Percentiles rank a stretch among this genome's conserved stretches.
These are phyloP conservation scores for Latheticus oryzae DNA, from an alignment of 2,888 invertebrate species.

Conservation along the genomic window DNA sequence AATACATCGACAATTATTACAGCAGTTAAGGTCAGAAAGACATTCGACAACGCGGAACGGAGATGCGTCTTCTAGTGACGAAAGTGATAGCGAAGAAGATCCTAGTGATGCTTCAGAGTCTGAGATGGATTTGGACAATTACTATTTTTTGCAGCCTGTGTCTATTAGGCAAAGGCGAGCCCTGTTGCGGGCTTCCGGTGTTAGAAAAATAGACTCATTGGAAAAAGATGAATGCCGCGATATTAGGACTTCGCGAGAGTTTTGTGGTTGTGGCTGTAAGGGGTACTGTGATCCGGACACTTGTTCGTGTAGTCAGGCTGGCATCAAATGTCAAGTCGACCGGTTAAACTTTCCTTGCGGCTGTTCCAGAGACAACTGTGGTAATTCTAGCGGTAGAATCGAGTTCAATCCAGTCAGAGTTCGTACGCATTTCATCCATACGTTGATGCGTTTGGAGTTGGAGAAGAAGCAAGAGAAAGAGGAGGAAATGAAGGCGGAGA, in stretches of 20 bases:
- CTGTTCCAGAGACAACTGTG: slow-evolving; percentile 93
- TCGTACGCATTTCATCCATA: slow-evolving; percentile 96
- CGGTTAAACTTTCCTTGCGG: slow-evolving; percentile 96
- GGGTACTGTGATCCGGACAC: slow-evolving; percentile 95
- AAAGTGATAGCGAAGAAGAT: slow-evolving; percentile 88
- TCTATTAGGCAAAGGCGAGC: slow-evolving; percentile 91
- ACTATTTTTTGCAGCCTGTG: slow-evolving; percentile 92
- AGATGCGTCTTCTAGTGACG: slow-evolving; percentile 79
- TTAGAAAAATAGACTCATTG: slow-evolving; percentile 90
- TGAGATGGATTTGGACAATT: slow-evolving; percentile 88
- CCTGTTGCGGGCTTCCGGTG: slow-evolving; percentile 90
- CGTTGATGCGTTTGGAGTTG: slow-evolving; percentile 90
- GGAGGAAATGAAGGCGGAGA: slow-evolving; percentile 66
- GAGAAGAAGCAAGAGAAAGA: slow-evolving; percentile 81
- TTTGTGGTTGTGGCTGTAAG: slow-evolving; percentile 93
- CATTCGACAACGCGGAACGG: slow-evolving; percentile 64
- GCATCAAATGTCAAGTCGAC: slow-evolving; percentile 98
- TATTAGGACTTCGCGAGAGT: slow-evolving; percentile 91
- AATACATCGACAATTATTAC: slow-evolving; percentile 83
- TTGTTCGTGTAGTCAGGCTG: slow-evolving; percentile 93
- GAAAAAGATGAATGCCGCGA: slow-evolving; percentile 96
- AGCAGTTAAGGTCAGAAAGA: slow-evolving; percentile 78
- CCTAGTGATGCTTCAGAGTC: slow-evolving; percentile 84
- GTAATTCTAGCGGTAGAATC: slow-evolving; percentile 90
- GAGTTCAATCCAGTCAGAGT: slow-evolving; percentile 97